Conservation (phyloP, 2,888 invertebrate species). For the Sturmia bella region DNA sequence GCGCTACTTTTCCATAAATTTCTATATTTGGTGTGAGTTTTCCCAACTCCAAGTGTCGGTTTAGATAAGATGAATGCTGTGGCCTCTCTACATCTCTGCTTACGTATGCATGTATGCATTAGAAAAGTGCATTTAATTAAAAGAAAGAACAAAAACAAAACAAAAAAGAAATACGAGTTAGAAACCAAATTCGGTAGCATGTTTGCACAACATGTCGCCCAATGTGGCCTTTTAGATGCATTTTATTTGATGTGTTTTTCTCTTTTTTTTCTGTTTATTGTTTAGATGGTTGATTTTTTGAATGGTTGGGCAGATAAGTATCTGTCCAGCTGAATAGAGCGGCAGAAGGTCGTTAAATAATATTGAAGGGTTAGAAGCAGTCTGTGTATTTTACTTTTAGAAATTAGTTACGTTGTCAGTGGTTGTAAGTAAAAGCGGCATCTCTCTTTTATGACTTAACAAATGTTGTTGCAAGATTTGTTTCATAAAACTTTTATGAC, state of each 20-base stretch:
- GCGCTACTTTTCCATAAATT: slow-evolving; percentile 48
- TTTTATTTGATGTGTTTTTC: slow-evolving; percentile 15
- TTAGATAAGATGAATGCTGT: slow-evolving; percentile 58
- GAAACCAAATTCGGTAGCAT: slow-evolving; percentile 78
- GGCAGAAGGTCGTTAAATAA: slow-evolving; percentile 33
- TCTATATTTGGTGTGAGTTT: slow-evolving; percentile 72
- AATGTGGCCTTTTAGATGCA: slow-evolving; percentile 75
- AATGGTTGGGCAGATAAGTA: slow-evolving; percentile 53
- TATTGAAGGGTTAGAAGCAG: slow-evolving; percentile 56
- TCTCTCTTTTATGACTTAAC: slow-evolving; percentile 45
- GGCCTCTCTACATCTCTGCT: not conserved
- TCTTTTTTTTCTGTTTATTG: slow-evolving; percentile 15
- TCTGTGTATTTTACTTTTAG: slow-evolving; percentile 28
- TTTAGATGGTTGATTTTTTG: slow-evolving; percentile 27
- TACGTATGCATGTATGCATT: not conserved
- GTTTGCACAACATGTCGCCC: slow-evolving; percentile 81
- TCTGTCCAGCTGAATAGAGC: slow-evolving; percentile 39
- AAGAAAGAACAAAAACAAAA: slow-evolving; percentile 6
- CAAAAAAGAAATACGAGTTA: slow-evolving; percentile 53
- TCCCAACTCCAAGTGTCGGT: slow-evolving; percentile 55
- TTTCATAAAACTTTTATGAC: slow-evolving; percentile 70
- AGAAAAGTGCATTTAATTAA: slow-evolving; percentile 45
- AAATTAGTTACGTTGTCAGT: slow-evolving; percentile 64
- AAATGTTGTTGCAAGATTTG: slow-evolving; percentile 28
- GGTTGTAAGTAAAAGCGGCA: slow-evolving; percentile 61